Evolutionary conservation across 2,797 vertebrate genomes (phyloP), one percentile per base, ranked within the genome.

Genomic region (Lepidocolaptes lacrymiger): DNA sequence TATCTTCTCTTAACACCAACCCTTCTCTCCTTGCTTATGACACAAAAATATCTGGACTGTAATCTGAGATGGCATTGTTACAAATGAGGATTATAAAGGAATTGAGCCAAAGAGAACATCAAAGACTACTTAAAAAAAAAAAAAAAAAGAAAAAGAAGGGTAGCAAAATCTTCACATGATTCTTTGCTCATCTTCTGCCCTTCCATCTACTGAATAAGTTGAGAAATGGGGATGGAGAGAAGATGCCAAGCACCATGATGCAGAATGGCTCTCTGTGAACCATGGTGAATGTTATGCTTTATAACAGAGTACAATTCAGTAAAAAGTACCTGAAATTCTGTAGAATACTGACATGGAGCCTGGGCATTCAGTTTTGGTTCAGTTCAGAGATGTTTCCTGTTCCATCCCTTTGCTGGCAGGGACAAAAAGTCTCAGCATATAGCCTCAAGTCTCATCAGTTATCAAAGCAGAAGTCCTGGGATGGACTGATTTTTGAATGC

Each of bases 21-120:
- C 5, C 14, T 78, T 85, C 52, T 73, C 9, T 44, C 32, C 22
- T 78, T 81, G 39, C 51, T 78, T 91, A 74, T 69, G 56, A 74
- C 48, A 78, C 34, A 77, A 87, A 93, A 81, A 62, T 74, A 71
- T n/a, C 43, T 66, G 66, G 48, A 73, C 22, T 84, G n/a, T 66
- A 81, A 84, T 44, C 27, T 49, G 74, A 91, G 43, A 81, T 58
- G 34, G 28, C 39, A 41, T 59, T 79, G 24, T 71, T 89, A 77
- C 28, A 71, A 76, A 91, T 12, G 3, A 78, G 55, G 56, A 9
- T 80, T 80, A 74, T 66, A 34, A 81, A 26, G n/a, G 36, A 87
- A 81, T 62, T 66, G 39, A 87, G 32, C 34, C 46, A 61, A 84
- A 86, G 48, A 80, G 81, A 81, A 74, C 44, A 22, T 49, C 28